A percentile compares a stretch with the other conserved stretches of the same genome.
Conservation (phyloP, 2,113 vertebrate genomes). For the Protomyctophum bolini region DNA sequence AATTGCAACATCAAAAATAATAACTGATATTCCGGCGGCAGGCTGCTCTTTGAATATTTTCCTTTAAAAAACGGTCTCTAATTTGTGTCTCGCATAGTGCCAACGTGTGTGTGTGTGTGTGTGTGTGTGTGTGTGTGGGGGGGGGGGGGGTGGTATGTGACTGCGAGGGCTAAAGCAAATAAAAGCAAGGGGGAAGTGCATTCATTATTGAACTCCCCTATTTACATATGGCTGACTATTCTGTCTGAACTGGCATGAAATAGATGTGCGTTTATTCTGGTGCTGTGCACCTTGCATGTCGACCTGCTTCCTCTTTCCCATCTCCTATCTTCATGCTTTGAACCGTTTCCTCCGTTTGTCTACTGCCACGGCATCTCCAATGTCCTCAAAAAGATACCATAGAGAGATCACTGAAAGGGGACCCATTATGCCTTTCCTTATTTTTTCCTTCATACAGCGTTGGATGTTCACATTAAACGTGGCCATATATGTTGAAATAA, state of each 20-base stretch:
- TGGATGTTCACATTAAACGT: too few species aligned
- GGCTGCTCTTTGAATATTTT: slow-evolving; percentile 81
- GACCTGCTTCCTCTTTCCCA: slow-evolving; percentile 40
- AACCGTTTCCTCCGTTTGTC: slow-evolving; percentile 30
- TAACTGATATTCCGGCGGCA: slow-evolving; percentile 83
- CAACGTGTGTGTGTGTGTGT: slow-evolving; percentile 65
- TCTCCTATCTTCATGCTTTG: slow-evolving; percentile 37
- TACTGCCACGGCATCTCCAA: slow-evolving; percentile 41
- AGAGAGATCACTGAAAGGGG: too few species aligned
- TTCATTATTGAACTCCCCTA: slow-evolving; percentile 80
- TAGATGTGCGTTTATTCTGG: slow-evolving; percentile 71
- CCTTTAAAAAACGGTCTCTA: slow-evolving; percentile 81
- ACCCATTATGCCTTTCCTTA: not conserved
- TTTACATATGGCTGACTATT: slow-evolving; percentile 81
- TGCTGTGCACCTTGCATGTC: slow-evolving; percentile 45
- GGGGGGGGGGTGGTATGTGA: too few species aligned
- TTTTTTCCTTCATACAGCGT: not conserved
- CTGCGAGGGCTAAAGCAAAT: slow-evolving; percentile 80
- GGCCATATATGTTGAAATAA: too few species aligned
- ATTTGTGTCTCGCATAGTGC: slow-evolving; percentile 80
- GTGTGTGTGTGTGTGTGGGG: slow-evolving; percentile 61
- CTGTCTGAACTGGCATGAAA: slow-evolving; percentile 79
- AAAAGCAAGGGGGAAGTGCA: slow-evolving; percentile 79
- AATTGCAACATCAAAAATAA: slow-evolving; percentile 90
- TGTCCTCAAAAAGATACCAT: not conserved